Evolutionary conservation across 2,888 invertebrate genomes (phyloP), one percentile per base, ranked within the genome.

Genomic region (Drosophila merina): DNA sequence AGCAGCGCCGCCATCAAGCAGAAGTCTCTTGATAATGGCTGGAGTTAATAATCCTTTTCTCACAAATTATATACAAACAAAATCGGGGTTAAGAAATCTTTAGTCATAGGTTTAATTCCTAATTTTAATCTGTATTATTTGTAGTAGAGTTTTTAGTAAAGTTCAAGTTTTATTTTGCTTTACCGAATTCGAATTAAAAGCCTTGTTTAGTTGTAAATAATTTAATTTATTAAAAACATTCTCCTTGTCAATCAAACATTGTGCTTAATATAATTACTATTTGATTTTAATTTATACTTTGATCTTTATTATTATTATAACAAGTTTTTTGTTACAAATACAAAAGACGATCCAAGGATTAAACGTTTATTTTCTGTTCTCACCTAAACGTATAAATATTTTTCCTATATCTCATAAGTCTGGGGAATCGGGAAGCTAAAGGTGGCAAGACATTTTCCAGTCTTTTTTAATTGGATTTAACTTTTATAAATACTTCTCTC

Each of bases 311-410:
- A 20, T 26, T 33, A 10, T 14, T 25, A 63, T 63, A 63, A 63
- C 63, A 63, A 62, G 52, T 62, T 62, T 3, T 45, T 62, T 62
- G 40, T 38, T 40, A 47, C 28, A 28, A 28, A 28, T 28, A 28
- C 28, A 31, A 44, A 45, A 44, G 25, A 50, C 50, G 38, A 44
- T 14, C 33, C 45, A 47, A n/a, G 26, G 44, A 64, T 50, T 25
- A 59, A 44, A 30, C 26, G 31, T 59, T n/a, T 8, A 1, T 44
- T 10, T 31, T 31, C 7, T 51, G 28, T 14, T 51, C 44, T 30
- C 33, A 30, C 12, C 36, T 14, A 26, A 12, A 7, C 1, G 47
- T 48, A 9, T 30, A 12, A 49, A 10, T 49, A 33, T 33, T 31
- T 10, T 7, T 12, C 8, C 33, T 25, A 30, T 38, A 50, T 60